These are phyloP conservation scores for Drosophila paranaensis DNA, from an alignment of 2,888 invertebrate species.

Conservation along the genomic window DNA sequence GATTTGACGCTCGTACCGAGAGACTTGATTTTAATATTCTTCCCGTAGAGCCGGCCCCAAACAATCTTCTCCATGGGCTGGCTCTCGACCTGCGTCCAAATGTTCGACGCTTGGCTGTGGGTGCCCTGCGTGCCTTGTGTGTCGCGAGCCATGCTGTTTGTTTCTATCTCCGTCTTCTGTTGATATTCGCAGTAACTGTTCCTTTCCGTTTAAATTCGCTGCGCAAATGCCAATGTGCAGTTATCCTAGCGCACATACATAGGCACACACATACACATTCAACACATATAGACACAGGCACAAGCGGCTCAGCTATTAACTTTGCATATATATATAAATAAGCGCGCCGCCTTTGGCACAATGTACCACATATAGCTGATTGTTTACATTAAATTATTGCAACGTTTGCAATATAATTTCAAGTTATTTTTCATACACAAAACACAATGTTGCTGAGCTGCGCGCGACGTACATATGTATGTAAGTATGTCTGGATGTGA, in stretches of 20 bases:
- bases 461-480: slow-evolving; percentile 18
- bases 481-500: slow-evolving; percentile 3
- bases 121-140: slow-evolving; percentile 79
- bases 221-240: slow-evolving; percentile 65
- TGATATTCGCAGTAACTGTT: slow-evolving; percentile 34
- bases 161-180: slow-evolving; percentile 11
- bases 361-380: slow-evolving; percentile 20
- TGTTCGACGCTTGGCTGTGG: slow-evolving; percentile 81
- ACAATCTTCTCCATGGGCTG: slow-evolving; percentile 83
- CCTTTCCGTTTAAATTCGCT: slow-evolving; percentile 35
- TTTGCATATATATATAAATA: slow-evolving; percentile 5
- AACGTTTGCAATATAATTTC: slow-evolving; percentile 17
- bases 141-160: slow-evolving; percentile 76
- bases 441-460: slow-evolving; percentile 24
- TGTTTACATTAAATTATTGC: slow-evolving; percentile 36
- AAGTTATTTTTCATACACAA: slow-evolving; percentile 29
- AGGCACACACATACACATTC: slow-evolving; percentile 10
- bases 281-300: slow-evolving; percentile 9
- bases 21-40: slow-evolving; percentile 83
- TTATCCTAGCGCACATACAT: slow-evolving; percentile 46
- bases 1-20: slow-evolving; percentile 82
- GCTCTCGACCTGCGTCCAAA: slow-evolving; percentile 83
- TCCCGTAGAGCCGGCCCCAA: slow-evolving; percentile 84
- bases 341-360: not conserved
- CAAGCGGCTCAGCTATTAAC: not conserved